Conservation (phyloP, 1,140 invertebrate genomes). For the Galleria mellonella region DNA sequence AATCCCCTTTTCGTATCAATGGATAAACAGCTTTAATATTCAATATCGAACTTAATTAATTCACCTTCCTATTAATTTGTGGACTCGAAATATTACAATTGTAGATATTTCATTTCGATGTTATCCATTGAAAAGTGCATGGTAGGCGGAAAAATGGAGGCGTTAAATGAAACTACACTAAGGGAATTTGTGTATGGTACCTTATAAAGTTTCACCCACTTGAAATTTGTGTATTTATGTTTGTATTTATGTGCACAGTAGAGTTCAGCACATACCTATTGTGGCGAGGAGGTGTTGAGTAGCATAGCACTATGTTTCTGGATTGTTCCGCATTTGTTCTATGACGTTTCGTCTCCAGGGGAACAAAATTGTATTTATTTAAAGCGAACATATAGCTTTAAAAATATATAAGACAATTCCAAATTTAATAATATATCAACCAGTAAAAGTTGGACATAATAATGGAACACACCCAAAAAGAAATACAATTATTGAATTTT, state of each 20-base stretch:
- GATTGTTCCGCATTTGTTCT: too few species aligned
- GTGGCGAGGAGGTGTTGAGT: too few species aligned
- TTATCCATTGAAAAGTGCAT: constrained; percentile 54
- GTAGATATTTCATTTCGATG: constrained; percentile 8
- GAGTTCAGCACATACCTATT: constrained; percentile 28
- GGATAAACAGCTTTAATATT: neutral
- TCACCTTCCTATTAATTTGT: neutral
- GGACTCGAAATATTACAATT: neutral
- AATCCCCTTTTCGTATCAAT: constrained; percentile 6
- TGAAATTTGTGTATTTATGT: constrained; percentile 50
- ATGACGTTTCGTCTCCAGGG: too few species aligned
- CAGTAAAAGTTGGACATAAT: too few species aligned
- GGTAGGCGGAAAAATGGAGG: constrained; percentile 40
- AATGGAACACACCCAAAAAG: too few species aligned
- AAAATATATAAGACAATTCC: too few species aligned
- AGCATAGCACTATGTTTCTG: too few species aligned
- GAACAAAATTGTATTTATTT: too few species aligned
- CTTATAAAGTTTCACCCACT: constrained; percentile 74
- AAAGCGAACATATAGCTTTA: too few species aligned
- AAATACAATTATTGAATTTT: too few species aligned
- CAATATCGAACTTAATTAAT: neutral
- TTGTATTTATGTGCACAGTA: constrained; percentile 48
- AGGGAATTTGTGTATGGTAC: constrained; percentile 72
- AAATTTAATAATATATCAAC: too few species aligned
- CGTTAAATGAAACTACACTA: constrained; percentile 26